Conservation (phyloP, 2,888 invertebrate genomes). For the Sphaerophoria rueppellii region DNA sequence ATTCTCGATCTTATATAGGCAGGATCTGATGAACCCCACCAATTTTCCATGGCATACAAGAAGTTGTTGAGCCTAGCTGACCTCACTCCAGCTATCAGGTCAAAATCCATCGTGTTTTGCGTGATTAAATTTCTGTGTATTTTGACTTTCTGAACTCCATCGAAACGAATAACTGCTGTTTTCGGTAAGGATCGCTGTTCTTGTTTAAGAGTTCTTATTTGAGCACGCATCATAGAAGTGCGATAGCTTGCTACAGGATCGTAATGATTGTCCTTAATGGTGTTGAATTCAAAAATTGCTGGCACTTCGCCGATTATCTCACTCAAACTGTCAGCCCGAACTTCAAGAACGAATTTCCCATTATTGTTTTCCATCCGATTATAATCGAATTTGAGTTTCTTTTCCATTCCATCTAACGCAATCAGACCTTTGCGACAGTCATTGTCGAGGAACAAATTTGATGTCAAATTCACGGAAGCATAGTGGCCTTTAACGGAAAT, state of each 20-base stretch:
- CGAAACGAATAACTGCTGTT: conserved; percentile 94
- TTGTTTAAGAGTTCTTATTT: conserved; percentile 76
- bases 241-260: conserved; percentile 77
- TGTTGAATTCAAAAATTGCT: conserved; percentile 90
- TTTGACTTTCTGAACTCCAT: conserved; percentile 96
- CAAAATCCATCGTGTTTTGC: conserved; percentile 92
- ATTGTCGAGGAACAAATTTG: conserved; percentile 93
- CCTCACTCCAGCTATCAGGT: conserved; percentile 94
- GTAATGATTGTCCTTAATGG: conserved; percentile 88
- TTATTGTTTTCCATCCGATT: conserved; percentile 91
- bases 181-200: conserved; percentile 82
- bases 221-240: conserved; percentile 78
- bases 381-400: conserved; percentile 91
- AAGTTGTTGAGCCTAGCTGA: conserved; percentile 94
- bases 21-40: conserved; percentile 95
- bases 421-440: conserved; percentile 91
- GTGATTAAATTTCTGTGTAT: conserved; percentile 95
- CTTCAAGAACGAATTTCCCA: conserved; percentile 92
- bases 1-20: conserved; percentile 90
- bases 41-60: conserved; percentile 95
- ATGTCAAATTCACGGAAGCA: conserved; percentile 92
- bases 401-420: conserved; percentile 96
- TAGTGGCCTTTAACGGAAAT: conserved; percentile 96
- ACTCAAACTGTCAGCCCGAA: conserved; percentile 94
- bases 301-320: conserved; percentile 93